Percentiles rank a stretch among this genome's conserved stretches.
Conservation (phyloP, 2,797 vertebrate species). For the Leucoraja ocellata region DNA sequence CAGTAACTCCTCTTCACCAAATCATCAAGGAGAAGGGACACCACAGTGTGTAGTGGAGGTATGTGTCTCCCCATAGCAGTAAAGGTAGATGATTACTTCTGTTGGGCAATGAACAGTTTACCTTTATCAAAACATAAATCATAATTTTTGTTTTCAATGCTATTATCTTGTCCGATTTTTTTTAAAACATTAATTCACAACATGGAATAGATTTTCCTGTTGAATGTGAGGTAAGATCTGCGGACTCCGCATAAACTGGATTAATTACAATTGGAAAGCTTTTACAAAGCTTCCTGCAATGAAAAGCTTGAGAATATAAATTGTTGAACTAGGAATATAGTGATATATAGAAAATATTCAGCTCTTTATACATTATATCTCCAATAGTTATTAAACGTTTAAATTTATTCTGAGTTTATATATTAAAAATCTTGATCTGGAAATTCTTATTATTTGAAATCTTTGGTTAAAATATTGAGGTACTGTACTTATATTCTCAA, state of each 20-base stretch:
- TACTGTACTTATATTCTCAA: background rate
- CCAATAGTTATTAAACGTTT: background rate
- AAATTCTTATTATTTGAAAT: background rate
- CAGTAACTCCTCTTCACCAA: slow-evolving; percentile 90
- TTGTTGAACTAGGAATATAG: background rate
- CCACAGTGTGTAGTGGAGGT: slow-evolving; percentile 71
- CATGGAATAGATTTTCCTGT: background rate
- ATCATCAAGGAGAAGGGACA: slow-evolving; percentile 82
- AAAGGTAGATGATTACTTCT: slow-evolving; percentile 23
- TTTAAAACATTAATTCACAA: background rate
- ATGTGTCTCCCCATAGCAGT: slow-evolving; percentile 48
- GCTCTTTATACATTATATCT: background rate
- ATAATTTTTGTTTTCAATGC: background rate
- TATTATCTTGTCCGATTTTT: background rate
- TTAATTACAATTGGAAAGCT: background rate
- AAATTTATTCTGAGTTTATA: background rate
- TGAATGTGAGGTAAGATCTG: background rate
- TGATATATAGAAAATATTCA: background rate
- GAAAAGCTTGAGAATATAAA: no score
- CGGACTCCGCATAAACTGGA: background rate
- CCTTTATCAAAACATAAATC: slow-evolving; percentile 24
- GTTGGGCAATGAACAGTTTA: slow-evolving; percentile 25
- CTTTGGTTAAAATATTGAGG: slow-evolving; percentile 2
- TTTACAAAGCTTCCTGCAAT: background rate
- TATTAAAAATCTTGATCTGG: background rate